Percentiles rank a stretch among this genome's conserved stretches.
Conservation (phyloP, 2,888 invertebrate species). For the Orthonevra nobilis region DNA sequence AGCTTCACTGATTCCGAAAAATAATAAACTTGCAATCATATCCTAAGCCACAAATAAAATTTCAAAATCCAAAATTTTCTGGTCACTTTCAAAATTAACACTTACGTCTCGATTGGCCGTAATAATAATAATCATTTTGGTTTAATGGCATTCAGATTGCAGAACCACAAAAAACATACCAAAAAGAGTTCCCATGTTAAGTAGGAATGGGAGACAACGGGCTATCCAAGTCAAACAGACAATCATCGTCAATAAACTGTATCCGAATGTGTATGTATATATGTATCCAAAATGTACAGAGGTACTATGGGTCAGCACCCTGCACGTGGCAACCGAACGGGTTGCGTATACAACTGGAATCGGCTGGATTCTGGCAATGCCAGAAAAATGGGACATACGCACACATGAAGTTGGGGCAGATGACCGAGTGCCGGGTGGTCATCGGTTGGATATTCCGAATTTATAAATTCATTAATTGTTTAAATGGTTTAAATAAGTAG, state of each 20-base stretch:
- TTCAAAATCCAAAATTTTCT: too few relatives aligned
- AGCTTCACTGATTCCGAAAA: too few relatives aligned
- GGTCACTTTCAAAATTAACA: constrained; percentile 49
- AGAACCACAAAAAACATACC: constrained; percentile 28
- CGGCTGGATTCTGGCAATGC: constrained; percentile 34
- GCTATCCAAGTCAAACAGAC: constrained; percentile 20
- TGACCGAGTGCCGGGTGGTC: constrained; percentile 48
- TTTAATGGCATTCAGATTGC: constrained; percentile 51
- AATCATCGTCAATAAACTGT: constrained; percentile 33
- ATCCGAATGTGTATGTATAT: constrained; percentile 8
- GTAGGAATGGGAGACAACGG: constrained; percentile 31
- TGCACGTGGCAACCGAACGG: constrained; percentile 44
- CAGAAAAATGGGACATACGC: constrained; percentile 37
- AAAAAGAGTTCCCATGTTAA: not conserved
- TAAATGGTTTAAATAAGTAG: constrained; percentile 65
- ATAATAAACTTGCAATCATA: too few relatives aligned
- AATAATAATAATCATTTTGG: constrained; percentile 66
- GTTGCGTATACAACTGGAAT: constrained; percentile 20
- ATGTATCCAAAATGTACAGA: not conserved
- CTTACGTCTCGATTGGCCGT: constrained; percentile 52
- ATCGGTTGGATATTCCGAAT: constrained; percentile 49
- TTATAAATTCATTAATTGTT: constrained; percentile 68
- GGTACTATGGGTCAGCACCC: constrained; percentile 35
- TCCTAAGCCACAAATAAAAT: too few relatives aligned
- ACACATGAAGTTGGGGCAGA: constrained; percentile 30